Base-by-base conservation (phyloP, 2,797 vertebrate species). In the Miichthys miiuy region DNA sequence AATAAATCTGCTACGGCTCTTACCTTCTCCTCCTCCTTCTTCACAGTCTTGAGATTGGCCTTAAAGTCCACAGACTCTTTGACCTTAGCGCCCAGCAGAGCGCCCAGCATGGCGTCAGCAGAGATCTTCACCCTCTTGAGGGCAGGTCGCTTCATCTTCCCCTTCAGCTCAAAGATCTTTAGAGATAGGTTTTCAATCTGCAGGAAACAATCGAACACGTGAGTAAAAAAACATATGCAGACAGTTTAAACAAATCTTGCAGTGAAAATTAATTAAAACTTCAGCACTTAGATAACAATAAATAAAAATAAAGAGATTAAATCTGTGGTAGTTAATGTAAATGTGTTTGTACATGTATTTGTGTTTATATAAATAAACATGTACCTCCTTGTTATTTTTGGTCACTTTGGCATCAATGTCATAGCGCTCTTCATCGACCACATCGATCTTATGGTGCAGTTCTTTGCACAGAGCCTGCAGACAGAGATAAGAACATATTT, bases 21-120 rank as follows among this genome's bases (percentile, higher is more conserved):
- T 57, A 95, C 95, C 93, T 96, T 96, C 81, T 96, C 96, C 23
- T 96, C 96, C 80, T 96, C 96, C 64, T 96, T 96, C 87, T 95
- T 96, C 55, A 95, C 95, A 16, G 96, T 96, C 88, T 96, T 96
- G 3, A 96, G 93, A 87, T 95, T 95, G 78, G 94, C 94, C 80
- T 95, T 96, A 78, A 96, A 95, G 88, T 96, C 96, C 68, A 96
- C 90, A 13, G 95, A 96, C 77, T 95, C 95, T 81, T 95, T 96
- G 83, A 94, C 91, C 54, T 87, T 96, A 13, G 88, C 41, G 2
- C 95, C 95, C 74, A 96, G 86, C 52, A 96, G 91, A 48, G 95
- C 96, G 14, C 95, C 95, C 79, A 96, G 77, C 95, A 95, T 95
- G 85, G 94, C 95, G 0, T 96, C 95, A 9, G 96, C 95, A 4